Evolutionary conservation across 2,888 invertebrate genomes (phyloP), one percentile per base, ranked within the genome.

Genomic region (Dicyrtomina minuta): DNA sequence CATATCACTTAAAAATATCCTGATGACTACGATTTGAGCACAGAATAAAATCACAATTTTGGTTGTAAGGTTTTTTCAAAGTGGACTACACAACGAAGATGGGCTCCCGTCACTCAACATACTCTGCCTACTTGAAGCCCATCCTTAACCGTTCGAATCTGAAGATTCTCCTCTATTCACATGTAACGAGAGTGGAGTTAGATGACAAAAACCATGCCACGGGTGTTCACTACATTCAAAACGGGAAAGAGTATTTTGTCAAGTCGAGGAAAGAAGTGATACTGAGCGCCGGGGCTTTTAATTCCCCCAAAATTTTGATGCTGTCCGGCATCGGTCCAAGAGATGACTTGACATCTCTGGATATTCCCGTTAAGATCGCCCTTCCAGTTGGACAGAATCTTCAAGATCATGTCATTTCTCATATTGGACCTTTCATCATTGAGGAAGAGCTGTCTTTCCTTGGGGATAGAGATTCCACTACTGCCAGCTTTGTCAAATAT

Each of bases 151-250:
- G 51, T 13, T 12, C 26, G 10, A 55, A 55, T 27, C 22, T 55
- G 20, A 13, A 22, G n/a, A 55, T 55, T 17, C 26, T 73, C 43
- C 70, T 72, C 26, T 76, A 76, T 66, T 72, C 75, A 26, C 65
- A 67, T 43, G 76, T 53, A 1, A 75, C 72, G 12, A 77, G 74
- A 68, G 71, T 75, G 46, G 33, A 46, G 12, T 27, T 67, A n/a
- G 53, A 67, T 49, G 27, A 26, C 27, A 41, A 27, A 1, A 60
- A 59, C 20, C 12, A n/a, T 10, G 76, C 77, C 1, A 73, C 71
- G 53, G 77, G 77, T 12, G 73, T 77, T n/a, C 73, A 75, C 3
- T 77, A 74, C 58, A 60, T 71, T 2, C 68, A 73, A 12, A 74
- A 76, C 55, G 75, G 75, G 15, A 70, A 65, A 49, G 49, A 68